Percentiles rank a stretch among this genome's conserved stretches.
Conservation (phyloP, 2,797 vertebrate species). For the Euphonia xanthogaster region DNA sequence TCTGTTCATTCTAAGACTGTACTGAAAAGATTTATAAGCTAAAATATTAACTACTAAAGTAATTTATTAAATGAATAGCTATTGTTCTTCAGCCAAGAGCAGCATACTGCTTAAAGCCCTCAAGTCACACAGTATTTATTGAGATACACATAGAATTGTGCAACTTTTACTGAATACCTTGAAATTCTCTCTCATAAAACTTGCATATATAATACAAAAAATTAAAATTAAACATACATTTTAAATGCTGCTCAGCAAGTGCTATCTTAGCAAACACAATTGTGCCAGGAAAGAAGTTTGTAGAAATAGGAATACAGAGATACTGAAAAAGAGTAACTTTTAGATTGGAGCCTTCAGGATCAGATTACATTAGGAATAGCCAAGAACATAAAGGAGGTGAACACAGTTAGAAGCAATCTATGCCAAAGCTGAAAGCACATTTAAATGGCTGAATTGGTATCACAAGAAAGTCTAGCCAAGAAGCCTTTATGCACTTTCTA, state of each 20-base stretch:
- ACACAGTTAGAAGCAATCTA: not conserved
- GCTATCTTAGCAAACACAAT: not conserved
- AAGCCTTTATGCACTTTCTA: not conserved
- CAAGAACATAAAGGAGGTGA: not conserved
- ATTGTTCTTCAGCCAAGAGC: not conserved
- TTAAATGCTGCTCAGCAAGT: not conserved
- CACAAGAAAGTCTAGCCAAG: not conserved
- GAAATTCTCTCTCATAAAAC: not conserved
- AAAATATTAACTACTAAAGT: not conserved
- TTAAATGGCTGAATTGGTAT: not conserved
- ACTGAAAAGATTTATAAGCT: not conserved
- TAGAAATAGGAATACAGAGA: not conserved
- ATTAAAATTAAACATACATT: not conserved
- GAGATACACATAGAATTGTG: not conserved
- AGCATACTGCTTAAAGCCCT: not conserved
- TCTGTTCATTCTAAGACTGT: not conserved
- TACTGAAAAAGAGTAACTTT: not conserved
- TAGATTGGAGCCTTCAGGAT: not conserved
- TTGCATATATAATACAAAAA: not conserved
- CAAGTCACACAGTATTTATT: not conserved
- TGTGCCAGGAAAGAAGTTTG: not conserved
- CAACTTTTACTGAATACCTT: not conserved
- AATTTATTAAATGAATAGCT: not conserved
- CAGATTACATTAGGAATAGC: not conserved
- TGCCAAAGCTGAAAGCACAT: not conserved